Evolutionary conservation across 1,140 invertebrate species (phyloP).

Genomic region (Halotydeus destructor): DNA sequence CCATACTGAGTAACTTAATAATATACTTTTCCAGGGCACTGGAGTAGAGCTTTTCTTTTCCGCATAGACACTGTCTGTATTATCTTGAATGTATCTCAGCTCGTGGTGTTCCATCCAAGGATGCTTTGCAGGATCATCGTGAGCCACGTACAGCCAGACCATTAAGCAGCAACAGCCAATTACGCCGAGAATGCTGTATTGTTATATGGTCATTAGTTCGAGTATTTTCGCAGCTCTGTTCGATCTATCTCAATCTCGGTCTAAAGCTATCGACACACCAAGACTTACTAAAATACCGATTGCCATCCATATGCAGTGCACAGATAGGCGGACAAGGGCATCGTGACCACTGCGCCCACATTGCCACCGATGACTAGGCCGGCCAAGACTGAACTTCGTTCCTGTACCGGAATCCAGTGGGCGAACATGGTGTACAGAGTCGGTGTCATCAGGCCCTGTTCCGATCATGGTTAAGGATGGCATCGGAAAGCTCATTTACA

Average conservation of each 20-base stretch:
- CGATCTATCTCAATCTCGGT: no score
- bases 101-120: constrained; percentile 22
- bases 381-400: constrained; percentile 14
- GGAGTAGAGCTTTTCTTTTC: constrained; percentile 9
- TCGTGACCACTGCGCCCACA: constrained; percentile 28
- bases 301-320: no score
- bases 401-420: constrained; percentile 19
- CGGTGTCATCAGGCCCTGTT: constrained; percentile 22
- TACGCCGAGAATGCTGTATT: constrained; percentile 19
- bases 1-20: constrained; percentile 67
- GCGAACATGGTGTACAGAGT: constrained; percentile 24
- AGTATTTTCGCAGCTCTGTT: neutral
- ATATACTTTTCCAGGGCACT: constrained; percentile 49
- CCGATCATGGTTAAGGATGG: neutral
- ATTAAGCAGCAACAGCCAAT: constrained; percentile 19
- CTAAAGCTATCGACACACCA: no score
- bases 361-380: constrained; percentile 20
- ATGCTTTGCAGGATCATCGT: constrained; percentile 29
- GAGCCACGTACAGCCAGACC: constrained; percentile 27
- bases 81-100: constrained; percentile 11
- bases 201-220: constrained; percentile 5
- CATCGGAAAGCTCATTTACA: neutral
- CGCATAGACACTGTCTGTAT: constrained; percentile 9
- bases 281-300: no score
- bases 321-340: constrained; percentile 28